phyloP scores from a whole-genome alignment of 2,113 vertebrate species.

The Hiodon tergisus region DNA sequence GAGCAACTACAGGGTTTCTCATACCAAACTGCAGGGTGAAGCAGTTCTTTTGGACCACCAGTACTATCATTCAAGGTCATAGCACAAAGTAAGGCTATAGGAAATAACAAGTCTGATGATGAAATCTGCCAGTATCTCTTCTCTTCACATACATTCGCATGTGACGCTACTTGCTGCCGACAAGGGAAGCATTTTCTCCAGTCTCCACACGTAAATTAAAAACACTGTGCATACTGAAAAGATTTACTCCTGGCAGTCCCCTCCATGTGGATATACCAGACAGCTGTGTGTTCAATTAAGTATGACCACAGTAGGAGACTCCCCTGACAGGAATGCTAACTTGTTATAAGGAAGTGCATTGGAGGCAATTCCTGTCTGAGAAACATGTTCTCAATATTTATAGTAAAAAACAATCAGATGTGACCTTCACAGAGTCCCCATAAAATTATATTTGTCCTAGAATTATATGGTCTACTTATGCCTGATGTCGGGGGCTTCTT shows the following conservation, averaged over 20 bases:
- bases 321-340: no score
- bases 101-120: constrained; percentile 4
- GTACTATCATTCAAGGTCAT: neutral
- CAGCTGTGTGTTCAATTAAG: neutral
- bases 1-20: neutral
- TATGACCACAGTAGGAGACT: no score
- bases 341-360: no score
- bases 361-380: no score
- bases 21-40: neutral
- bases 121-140: neutral
- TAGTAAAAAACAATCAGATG: no score
- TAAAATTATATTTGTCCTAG: no score
- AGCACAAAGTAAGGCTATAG: neutral
- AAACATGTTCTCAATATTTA: no score
- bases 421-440: no score
- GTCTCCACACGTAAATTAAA: neutral
- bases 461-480: no score
- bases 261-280: neutral
- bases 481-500: no score
- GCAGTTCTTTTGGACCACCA: neutral
- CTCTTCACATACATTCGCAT: neutral
- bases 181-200: neutral
- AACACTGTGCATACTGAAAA: neutral
- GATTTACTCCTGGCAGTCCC: neutral
- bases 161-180: neutral